Base-by-base conservation (phyloP, 2,797 vertebrate genomes). In the Muraenolepis orangiensis region DNA sequence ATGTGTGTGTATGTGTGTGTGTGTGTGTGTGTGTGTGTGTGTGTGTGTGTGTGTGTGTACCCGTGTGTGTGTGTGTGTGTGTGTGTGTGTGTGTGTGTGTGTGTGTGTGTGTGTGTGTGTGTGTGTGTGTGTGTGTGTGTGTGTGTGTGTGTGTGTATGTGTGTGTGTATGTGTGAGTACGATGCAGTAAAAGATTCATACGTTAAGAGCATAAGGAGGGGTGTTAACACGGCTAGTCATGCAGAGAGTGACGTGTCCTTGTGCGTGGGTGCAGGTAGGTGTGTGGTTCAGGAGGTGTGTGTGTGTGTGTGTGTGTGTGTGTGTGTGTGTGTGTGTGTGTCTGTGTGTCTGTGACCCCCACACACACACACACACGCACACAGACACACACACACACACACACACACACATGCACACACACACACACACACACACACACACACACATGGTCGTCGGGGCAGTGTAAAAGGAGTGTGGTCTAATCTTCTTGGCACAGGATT, bases 401-500 rank as follows among this genome's bases (percentile, higher is more conserved):
- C 11, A 32, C 30, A 57, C 40, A 74, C 29, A 42, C 31, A 8
- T n/a, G 11, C n/a, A n/a, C n/a, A n/a, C n/a, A 2, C 30, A 30
- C 29, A 68, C 38, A 69, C 29, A 42, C 46, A n/a, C 72, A 69
- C 68, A 81, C 42, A 36, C 13, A 38, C 11, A 32, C 30, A 57
- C 40, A 74, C 29, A 42, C 31, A 8, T n/a, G 11, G 42, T 74
- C 26, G 26, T 8, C 6, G 67, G 30, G 82, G 18, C 46, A 75
- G 73, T 72, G 57, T 69, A 40, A 42, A 61, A 46, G 28, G 76
- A 51, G 74, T 81, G 46, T 61, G 80, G 91, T 88, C 87, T 95
- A 94, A 95, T 94, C 90, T 87, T 78, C 82, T 72, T 82, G 83
- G 91, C 74, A 81, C 93, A 95, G 92, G 82, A 92, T 90, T 90